Conservation (phyloP, 2,113 vertebrate genomes). For the Rutilus rutilus region DNA sequence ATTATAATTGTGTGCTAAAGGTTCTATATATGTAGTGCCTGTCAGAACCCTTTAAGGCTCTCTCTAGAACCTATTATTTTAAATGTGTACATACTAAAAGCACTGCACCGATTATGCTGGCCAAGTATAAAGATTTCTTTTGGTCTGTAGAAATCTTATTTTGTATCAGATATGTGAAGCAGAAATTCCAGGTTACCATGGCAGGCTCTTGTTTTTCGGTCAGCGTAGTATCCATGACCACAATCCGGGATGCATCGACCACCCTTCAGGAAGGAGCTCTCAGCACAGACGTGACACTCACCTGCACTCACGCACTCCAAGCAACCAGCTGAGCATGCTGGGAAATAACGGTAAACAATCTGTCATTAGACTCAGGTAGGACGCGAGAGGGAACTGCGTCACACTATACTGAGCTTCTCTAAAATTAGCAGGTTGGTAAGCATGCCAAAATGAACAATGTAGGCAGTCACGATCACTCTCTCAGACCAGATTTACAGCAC, state of each 20-base stretch:
- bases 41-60: too few relatives aligned
- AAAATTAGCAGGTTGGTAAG: constrained; percentile 2
- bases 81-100: not conserved
- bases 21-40: too few relatives aligned
- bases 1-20: too few relatives aligned
- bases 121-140: not conserved
- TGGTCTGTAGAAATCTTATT: not conserved
- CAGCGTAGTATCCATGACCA: constrained; percentile 78
- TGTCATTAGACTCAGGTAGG: not conserved
- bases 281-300: constrained; percentile 78
- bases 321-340: constrained; percentile 86
- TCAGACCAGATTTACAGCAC: constrained; percentile 16
- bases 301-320: constrained; percentile 76
- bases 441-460: not conserved
- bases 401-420: not conserved
- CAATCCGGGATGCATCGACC: constrained; percentile 83
- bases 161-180: not conserved
- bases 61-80: too few relatives aligned
- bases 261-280: constrained; percentile 76
- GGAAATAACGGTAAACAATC: constrained; percentile 25
- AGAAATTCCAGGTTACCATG: constrained; percentile 73
- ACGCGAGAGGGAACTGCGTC: not conserved
- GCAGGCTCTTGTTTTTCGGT: constrained; percentile 76
- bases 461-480: not conserved
- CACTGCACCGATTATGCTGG: too few relatives aligned